phyloP scores from a whole-genome alignment of 2,113 vertebrate species.

The Poecilia latipinna region DNA sequence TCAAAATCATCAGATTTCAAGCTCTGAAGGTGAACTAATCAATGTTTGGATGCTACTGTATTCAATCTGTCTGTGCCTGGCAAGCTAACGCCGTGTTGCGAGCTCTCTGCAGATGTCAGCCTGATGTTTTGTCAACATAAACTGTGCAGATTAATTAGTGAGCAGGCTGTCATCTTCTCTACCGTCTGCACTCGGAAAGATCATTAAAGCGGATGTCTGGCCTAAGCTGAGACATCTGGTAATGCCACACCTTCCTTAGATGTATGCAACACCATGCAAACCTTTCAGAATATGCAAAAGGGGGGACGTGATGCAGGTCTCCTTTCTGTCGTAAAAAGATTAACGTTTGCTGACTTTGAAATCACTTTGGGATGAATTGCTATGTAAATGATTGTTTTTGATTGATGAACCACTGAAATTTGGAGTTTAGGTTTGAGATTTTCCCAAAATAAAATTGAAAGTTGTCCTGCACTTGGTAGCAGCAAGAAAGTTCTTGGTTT shows the following conservation, averaged over 20 bases:
- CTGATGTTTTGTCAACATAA: slow-evolving; percentile 17
- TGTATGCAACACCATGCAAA: neutral
- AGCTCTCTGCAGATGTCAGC: slow-evolving; percentile 12
- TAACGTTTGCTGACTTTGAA: neutral
- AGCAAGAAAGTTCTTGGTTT: no score
- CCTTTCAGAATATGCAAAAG: neutral
- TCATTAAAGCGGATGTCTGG: slow-evolving; percentile 24
- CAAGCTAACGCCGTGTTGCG: neutral
- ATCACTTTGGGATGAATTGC: neutral
- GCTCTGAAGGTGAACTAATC: neutral
- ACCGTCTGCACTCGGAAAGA: slow-evolving; percentile 9
- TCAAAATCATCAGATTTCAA: neutral
- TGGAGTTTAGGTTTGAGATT: neutral
- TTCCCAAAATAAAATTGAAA: neutral
- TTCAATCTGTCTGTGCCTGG: slow-evolving; percentile 7
- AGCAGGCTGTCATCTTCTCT: slow-evolving; percentile 4
- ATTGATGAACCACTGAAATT: neutral
- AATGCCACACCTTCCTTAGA: neutral
- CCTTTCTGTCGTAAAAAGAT: neutral
- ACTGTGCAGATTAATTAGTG: slow-evolving; percentile 15
- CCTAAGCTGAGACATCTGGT: slow-evolving; percentile 28
- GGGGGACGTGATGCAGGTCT: no score
- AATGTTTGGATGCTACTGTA: neutral
- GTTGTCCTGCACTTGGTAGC: no score
- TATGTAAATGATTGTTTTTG: no score